Base-by-base conservation (phyloP, 1,140 invertebrate genomes). In the Pollicipes pollicipes region DNA sequence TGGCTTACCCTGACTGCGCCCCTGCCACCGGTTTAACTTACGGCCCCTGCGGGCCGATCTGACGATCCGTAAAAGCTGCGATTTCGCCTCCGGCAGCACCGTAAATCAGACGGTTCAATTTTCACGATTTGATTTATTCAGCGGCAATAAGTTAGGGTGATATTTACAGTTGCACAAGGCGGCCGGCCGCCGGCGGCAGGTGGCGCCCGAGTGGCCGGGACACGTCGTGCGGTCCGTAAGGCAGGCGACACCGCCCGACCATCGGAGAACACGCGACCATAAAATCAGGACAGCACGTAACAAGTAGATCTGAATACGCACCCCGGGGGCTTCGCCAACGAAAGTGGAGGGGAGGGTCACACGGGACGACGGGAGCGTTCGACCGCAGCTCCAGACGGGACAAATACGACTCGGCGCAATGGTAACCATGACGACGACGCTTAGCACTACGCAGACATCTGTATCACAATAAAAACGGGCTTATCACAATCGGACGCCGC, bases 121-220 rank as follows among this genome's bases (percentile, higher is more conserved):
- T 58, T 58, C 45, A 58, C 45, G 45, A 58, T 58, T 58, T 58
- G 45, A 58, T 58, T 58, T 58, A 58, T 58, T 58, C 45, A 58
- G 45, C 45, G 21, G 45, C 45, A 58, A 58, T 58, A 58, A 58
- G 45, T 58, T 58, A 58, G 45, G 45, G 45, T 58, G 45, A 58
- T 58, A 58, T 58, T 58, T 58, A 58, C 45, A 58, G 45, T 58
- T 58, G 45, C 45, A 58, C 45, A 10, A 58, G 45, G 6, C 45
- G 45, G 10, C 45, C 45, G 45, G 13, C 13, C 21, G 13, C 2
- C 13, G 45, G 45, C 45, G 45, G 2, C 45, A 24, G 24, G 45
- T 2, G 13, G 45, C 45, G 45, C 45, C 13, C 6, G 17, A 21
- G 45, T 21, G 45, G 2, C 6, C 21, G 13, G 17, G 24, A 21